Percentiles rank a stretch among this genome's conserved stretches.
These are phyloP conservation scores for Mycalesis mineus DNA, from an alignment of 2,888 invertebrate species.

Conservation along the genomic window DNA sequence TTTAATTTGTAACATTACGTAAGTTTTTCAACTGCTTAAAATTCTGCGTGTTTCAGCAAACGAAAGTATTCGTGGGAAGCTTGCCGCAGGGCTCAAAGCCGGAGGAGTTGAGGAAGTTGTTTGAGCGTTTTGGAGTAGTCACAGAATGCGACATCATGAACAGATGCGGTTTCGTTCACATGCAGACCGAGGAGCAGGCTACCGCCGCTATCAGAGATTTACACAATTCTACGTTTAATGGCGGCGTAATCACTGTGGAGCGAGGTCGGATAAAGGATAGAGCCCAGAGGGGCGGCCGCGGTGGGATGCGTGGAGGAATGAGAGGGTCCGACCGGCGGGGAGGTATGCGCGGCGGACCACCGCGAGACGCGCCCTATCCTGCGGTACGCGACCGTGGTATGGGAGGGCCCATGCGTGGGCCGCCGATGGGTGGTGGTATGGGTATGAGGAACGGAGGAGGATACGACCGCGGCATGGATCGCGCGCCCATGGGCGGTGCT, in stretches of 20 bases:
- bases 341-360: conserved; percentile 55
- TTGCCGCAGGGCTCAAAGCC: conserved; percentile 90
- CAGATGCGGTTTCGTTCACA: conserved; percentile 95
- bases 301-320: conserved; percentile 68
- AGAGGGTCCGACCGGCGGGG: conserved; percentile 56
- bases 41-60: conserved; percentile 71
- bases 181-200: conserved; percentile 90
- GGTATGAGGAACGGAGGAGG: conserved; percentile 60
- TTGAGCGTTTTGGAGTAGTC: conserved; percentile 91
- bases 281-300: conserved; percentile 62
- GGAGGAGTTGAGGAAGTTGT: conserved; percentile 88
- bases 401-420: conserved; percentile 65
- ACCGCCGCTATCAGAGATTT: conserved; percentile 87
- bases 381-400: conserved; percentile 50
- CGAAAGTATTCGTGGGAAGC: conserved; percentile 96
- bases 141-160: conserved; percentile 97
- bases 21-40: conserved; percentile 23
- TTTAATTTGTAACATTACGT: conserved; percentile 25
- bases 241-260: conserved; percentile 90
- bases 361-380: conserved; percentile 44
- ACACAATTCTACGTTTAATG: conserved; percentile 90
- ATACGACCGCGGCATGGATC: conserved; percentile 48
- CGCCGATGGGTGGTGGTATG: conserved; percentile 42
- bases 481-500: conserved; percentile 38
- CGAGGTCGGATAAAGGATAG: conserved; percentile 87